Evolutionary conservation across 37 sponge, comb jelly and placozoan species (phyloP).

Genomic region (Hormiphora californensis): DNA sequence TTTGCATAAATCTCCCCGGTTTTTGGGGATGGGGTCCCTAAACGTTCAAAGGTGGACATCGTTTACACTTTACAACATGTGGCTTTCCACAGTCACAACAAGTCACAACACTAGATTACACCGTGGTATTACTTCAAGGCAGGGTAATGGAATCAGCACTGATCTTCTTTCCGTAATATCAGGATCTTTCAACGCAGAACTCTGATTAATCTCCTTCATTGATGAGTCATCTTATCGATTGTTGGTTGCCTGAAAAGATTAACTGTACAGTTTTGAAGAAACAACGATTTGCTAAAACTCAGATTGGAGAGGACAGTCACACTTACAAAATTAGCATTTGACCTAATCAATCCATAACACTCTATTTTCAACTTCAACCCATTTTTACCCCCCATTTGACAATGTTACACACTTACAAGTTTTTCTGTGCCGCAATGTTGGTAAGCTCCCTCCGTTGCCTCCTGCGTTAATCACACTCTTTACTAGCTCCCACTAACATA

Average conservation of each 20-base stretch:
- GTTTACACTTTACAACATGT: no score
- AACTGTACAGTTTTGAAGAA: no score
- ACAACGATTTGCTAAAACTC: no score
- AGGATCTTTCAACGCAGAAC: constrained; percentile 38
- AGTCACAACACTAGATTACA: background rate
- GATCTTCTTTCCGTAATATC: constrained; percentile 52
- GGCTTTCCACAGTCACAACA: background rate
- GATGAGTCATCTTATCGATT: constrained; percentile 17
- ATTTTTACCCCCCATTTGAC: no score
- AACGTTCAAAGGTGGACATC: no score
- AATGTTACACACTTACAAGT: constrained; percentile 20
- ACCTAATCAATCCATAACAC: no score
- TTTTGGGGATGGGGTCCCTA: no score
- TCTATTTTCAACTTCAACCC: no score
- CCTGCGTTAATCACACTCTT: constrained; percentile 47
- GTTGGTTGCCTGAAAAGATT: constrained; percentile 21
- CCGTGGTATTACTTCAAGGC: background rate
- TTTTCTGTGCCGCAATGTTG: constrained; percentile 47
- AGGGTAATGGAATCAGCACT: constrained; percentile 30
- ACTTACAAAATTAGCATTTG: no score
- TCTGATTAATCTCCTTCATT: constrained; percentile 11
- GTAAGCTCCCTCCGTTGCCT: background rate
- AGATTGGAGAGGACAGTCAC: no score
- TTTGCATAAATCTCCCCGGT: no score
- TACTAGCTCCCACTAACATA: constrained; percentile 36